Evolutionary conservation across 2,797 vertebrate species (phyloP).

Genomic region (Microctenopoma steveboyesi): DNA sequence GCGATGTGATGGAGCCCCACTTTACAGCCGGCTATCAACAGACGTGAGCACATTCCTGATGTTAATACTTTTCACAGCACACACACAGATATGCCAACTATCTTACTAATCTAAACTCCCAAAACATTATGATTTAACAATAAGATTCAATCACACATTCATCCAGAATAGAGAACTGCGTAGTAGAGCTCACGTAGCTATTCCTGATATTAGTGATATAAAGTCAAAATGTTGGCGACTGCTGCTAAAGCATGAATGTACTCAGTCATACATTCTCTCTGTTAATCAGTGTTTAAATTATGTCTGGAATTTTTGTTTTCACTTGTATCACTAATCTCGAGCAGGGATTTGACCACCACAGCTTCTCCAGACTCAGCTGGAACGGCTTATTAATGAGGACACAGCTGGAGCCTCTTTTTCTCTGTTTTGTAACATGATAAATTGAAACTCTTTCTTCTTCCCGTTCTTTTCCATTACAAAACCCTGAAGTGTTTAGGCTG

Average conservation of each 20-base stretch:
- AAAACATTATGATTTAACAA: constrained; percentile 8
- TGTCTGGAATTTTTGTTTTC: constrained; percentile 23
- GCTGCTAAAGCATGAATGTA: constrained; percentile 11
- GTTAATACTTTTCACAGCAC: constrained; percentile 45
- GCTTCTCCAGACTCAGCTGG: constrained; percentile 25
- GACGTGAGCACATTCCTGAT: constrained; percentile 61
- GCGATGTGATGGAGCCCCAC: constrained; percentile 19
- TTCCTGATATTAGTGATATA: constrained; percentile 3
- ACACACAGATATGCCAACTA: constrained; percentile 3
- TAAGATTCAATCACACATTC: not conserved
- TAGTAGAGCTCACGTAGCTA: not conserved
- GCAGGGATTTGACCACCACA: constrained; percentile 8
- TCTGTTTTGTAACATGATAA: constrained; percentile 70
- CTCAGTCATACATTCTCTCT: not conserved
- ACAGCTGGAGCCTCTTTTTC: constrained; percentile 56
- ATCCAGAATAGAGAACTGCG: not conserved
- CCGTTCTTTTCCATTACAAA: constrained; percentile 50
- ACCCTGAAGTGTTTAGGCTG: constrained; percentile 37
- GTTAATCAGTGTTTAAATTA: constrained; percentile 3
- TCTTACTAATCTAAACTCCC: constrained; percentile 5
- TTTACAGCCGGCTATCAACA: constrained; percentile 51
- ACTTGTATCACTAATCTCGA: constrained; percentile 26
- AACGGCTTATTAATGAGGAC: constrained; percentile 60
- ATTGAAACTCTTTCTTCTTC: constrained; percentile 47
- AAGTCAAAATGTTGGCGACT: constrained; percentile 8